These are phyloP conservation scores for Epiblema foenella DNA, from an alignment of 2,888 invertebrate species.

Conservation along the genomic window DNA sequence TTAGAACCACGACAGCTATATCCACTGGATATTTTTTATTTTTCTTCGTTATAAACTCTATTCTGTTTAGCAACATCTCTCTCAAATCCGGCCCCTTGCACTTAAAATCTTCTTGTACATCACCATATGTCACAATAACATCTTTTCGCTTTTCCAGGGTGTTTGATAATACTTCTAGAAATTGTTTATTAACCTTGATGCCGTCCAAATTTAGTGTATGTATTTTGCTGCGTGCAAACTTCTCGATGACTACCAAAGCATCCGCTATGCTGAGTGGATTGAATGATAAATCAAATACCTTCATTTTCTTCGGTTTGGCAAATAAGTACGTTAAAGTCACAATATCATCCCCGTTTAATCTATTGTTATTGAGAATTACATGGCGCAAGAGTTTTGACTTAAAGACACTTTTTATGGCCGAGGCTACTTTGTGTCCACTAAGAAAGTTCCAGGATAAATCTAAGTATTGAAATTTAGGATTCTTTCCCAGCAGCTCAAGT, in stretches of 20 bases:
- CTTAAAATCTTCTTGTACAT: constrained; percentile 47
- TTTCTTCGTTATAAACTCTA: constrained; percentile 54
- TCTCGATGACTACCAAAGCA: constrained; percentile 2
- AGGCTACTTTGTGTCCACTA: constrained; percentile 49
- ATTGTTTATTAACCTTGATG: constrained; percentile 55
- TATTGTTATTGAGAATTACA: constrained; percentile 51
- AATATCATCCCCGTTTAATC: constrained; percentile 48
- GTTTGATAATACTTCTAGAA: constrained; percentile 50
- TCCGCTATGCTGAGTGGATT: constrained; percentile 20
- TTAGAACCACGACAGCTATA: constrained; percentile 54
- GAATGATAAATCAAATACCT: constrained; percentile 17
- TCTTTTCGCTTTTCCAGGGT: constrained; percentile 51
- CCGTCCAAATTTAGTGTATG: constrained; percentile 20
- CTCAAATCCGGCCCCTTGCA: constrained; percentile 50
- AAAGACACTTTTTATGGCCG: constrained; percentile 47
- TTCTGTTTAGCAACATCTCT: constrained; percentile 57
- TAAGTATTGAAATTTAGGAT: no score
- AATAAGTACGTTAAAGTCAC: constrained; percentile 46
- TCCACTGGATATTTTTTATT: constrained; percentile 55
- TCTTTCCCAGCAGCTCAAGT: no score
- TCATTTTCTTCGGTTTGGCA: constrained; percentile 12
- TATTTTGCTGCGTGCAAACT: constrained; percentile 4
- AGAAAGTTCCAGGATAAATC: constrained; percentile 58
- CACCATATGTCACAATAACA: constrained; percentile 56
- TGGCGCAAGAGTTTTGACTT: constrained; percentile 18